Evolutionary conservation across 2,113 vertebrate species (phyloP).

Genomic region (Petrocephalus microphthalmus): DNA sequence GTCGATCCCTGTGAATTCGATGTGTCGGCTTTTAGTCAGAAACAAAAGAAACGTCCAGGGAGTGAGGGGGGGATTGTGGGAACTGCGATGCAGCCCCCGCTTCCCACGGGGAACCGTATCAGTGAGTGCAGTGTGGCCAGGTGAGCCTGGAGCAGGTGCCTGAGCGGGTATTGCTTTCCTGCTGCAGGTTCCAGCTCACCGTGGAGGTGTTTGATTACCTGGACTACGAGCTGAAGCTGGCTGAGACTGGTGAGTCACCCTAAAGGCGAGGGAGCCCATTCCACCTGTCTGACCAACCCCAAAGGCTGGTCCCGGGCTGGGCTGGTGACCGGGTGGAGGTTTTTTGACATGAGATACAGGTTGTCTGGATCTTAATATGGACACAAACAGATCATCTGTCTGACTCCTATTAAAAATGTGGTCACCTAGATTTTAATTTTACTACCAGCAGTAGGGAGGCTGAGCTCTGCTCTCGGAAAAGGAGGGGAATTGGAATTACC

Average conservation of each 20-base stretch:
- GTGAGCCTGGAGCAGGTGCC: constrained; percentile 24
- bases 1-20: neutral
- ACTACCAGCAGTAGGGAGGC: neutral
- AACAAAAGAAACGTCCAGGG: neutral
- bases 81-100: neutral
- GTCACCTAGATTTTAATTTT: neutral
- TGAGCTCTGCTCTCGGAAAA: neutral
- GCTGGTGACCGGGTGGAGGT: neutral
- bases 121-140: constrained; percentile 8
- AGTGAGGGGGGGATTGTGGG: neutral
- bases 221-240: constrained; percentile 85
- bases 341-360: neutral
- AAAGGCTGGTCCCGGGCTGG: neutral
- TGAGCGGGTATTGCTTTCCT: constrained; percentile 39
- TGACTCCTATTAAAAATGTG: neutral
- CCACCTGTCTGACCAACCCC: constrained; percentile 21
- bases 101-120: neutral
- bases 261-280: constrained; percentile 48
- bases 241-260: constrained; percentile 77
- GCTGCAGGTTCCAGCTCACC: constrained; percentile 87
- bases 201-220: constrained; percentile 98
- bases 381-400: neutral
- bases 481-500: neutral
- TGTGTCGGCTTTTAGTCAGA: neutral
- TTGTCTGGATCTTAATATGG: neutral